A percentile compares a stretch with the other conserved stretches of the same genome.
Conservation (phyloP, 2,113 vertebrate species). For the Ciconia stormi region DNA sequence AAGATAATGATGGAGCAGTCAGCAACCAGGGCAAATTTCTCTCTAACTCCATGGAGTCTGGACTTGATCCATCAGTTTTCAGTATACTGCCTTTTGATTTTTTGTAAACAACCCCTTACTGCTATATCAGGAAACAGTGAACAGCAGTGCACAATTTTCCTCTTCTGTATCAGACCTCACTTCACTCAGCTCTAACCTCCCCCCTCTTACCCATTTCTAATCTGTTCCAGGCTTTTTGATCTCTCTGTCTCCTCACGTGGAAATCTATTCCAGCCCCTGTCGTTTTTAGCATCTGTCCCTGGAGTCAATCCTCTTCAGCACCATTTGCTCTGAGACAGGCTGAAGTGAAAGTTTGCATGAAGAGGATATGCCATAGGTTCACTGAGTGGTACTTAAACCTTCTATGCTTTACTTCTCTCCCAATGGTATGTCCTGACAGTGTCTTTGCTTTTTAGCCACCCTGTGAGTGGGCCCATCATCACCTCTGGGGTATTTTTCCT, state of each 20-base stretch:
- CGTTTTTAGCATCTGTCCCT: conserved; percentile 10
- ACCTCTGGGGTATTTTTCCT: background rate
- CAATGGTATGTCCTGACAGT: rapidly evolving
- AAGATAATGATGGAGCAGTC: background rate
- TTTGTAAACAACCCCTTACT: background rate
- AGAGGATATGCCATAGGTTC: background rate
- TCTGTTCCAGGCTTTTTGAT: background rate
- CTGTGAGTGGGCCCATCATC: rapidly evolving
- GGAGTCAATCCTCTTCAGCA: background rate
- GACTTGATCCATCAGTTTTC: background rate
- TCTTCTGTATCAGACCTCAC: background rate
- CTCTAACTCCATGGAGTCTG: background rate
- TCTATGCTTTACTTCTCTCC: background rate
- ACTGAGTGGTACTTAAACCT: background rate
- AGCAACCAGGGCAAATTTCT: background rate
- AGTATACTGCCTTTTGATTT: background rate
- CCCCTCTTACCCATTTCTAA: background rate
- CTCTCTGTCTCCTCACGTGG: background rate
- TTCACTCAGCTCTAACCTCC: background rate
- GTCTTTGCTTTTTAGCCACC: background rate
- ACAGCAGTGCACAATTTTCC: background rate
- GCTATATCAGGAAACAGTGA: background rate
- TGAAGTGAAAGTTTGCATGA: background rate
- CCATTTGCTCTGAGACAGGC: background rate
- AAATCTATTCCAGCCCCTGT: background rate